Base-by-base conservation (phyloP, 30 jellyfish, hydroid and myxozoan genomes). In the Hydra vulgaris region DNA sequence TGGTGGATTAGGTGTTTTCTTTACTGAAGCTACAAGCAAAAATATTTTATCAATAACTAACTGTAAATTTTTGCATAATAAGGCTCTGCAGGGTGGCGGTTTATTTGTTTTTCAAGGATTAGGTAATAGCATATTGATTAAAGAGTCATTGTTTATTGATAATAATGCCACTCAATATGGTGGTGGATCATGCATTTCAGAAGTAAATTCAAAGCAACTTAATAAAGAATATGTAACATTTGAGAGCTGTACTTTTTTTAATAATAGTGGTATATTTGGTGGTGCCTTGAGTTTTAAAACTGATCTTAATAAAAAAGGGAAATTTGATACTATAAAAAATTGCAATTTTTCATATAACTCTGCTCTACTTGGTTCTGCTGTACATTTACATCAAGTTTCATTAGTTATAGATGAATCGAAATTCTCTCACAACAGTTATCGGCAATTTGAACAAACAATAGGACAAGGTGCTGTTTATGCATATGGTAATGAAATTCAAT, bases 1-100 rank as follows among this genome's bases (percentile, higher is more conserved):
- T 20, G 85, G 82, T 26, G 85, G 85, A 3, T 78, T 78, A 53
- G 67, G 74, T 16, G 20, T 78, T n/a, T 78, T 78, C 54, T 78
- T 78, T 61, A 25, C 27, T n/a, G 85, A 61, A 16, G 7, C 25
- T 18, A 27, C 85, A 40, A 53, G 40, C 15, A 61, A 54, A 7
- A 78, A 27, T 18, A 16, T 52, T 23, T 15, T 78, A 1, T 4
- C 54, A 16, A 26, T 78, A 55, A 78, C 79, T 23, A 61, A 78
- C 21, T 27, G 74, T 23, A 52, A 20, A 15, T 78, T 78, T 78
- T 53, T 61, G 7, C 7, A 24, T 0, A 78, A 78, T n/a, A 78
- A 3, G 7, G 85, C 52, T 22, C 74, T 68, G 0, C 53, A 82
- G 85, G 85, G 85, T 15, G 85, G 85, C 1, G 85, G 80, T 17